These are phyloP conservation scores for Puffinus mauretanicus DNA, from an alignment of 2,113 vertebrate genomes.

Conservation along the genomic window DNA sequence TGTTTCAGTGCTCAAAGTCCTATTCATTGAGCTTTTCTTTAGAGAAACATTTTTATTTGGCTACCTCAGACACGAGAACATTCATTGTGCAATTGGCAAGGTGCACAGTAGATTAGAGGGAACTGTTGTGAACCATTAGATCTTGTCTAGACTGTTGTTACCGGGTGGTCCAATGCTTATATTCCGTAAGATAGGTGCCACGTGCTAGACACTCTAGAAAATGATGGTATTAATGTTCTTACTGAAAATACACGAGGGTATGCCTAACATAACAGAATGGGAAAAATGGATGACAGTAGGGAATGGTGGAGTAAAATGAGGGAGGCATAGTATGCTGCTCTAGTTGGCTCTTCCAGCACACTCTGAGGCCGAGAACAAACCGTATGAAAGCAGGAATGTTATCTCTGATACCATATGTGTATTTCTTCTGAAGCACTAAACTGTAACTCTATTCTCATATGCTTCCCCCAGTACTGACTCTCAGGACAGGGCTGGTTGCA, in stretches of 20 bases:
- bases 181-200: not conserved
- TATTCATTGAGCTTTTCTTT: not conserved
- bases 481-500: not conserved
- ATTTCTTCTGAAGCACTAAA: not conserved
- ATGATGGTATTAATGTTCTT: not conserved
- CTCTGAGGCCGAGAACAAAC: not conserved
- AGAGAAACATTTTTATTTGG: not conserved
- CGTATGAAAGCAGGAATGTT: not conserved
- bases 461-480: not conserved
- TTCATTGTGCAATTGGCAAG: not conserved
- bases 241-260: not conserved
- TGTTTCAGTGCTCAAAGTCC: not conserved
- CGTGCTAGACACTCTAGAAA: not conserved
- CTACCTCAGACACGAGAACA: not conserved
- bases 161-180: not conserved
- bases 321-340: not conserved
- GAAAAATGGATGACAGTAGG: not conserved
- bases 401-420: not conserved
- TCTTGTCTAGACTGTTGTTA: not conserved
- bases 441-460: not conserved
- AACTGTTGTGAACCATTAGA: not conserved
- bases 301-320: not conserved
- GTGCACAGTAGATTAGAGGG: not conserved
- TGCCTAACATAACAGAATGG: not conserved
- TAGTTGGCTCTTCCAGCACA: not conserved